Base-by-base conservation (phyloP, 2,888 invertebrate species). In the Pammene fasciana region DNA sequence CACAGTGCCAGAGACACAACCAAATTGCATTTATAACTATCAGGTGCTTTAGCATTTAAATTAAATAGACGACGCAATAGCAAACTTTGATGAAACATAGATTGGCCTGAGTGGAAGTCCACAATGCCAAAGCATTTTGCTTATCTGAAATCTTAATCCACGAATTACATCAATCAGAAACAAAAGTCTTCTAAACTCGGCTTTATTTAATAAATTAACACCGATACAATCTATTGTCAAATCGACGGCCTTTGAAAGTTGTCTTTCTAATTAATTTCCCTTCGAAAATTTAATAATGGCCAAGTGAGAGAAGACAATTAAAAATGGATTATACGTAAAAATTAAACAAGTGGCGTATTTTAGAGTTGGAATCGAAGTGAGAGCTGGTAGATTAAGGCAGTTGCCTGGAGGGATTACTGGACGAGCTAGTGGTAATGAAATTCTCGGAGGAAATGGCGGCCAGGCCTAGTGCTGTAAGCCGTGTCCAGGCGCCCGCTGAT, bases 241-340 rank as follows among this genome's bases (percentile, higher is more conserved):
- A 86, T 88, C 82, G 84, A 82, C 83, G 81, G 83, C 82, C 84
- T 85, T 86, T 82, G 76, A 80, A 86, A 87, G 82, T 87, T 87
- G 86, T 86, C 85, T 84, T 77, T 73, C 75, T 87, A 87, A 90
- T 89, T 87, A 88, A 90, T 89, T 87, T 87, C 83, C 79, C 83
- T 86, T 88, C 82, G 83, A 86, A 84, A 88, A 84, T 88, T 87
- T 85, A 85, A 89, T 88, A 87, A 87, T 83, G 79, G 79, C 76
- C 80, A 80, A 82, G 79, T 80, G 78, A 85, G 61, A 64, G 46
- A 48, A 68, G 85, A 86, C 89, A 91, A 92, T 92, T 90, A 90
- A 92, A 92, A 90, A 79, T 83, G 90, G 92, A 92, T 92, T 91
- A 92, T 86, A 85, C 78, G 85, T 88, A 89, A 91, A 90, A 90